Percentiles rank a stretch among this genome's conserved stretches.
Evolutionary conservation across 2,797 vertebrate species (phyloP).

Genomic region (Pipistrellus pygmaeus): DNA sequence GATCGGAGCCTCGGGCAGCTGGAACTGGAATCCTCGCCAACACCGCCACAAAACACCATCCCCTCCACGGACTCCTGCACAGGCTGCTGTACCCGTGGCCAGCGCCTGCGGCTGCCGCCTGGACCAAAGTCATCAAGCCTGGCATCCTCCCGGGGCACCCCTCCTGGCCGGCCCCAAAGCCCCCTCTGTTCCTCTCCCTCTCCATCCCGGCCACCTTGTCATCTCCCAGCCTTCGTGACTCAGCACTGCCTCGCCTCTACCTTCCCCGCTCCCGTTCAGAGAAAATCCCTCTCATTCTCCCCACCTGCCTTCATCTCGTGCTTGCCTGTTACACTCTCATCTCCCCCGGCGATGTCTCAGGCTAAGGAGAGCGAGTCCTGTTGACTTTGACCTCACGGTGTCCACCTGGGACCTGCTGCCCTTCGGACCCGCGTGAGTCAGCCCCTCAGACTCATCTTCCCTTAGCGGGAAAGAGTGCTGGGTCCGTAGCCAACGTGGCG

Average conservation of each 20-base stretch:
- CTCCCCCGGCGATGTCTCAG: background rate
- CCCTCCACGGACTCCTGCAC: background rate
- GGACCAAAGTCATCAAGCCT: background rate
- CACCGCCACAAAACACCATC: fast-evolving
- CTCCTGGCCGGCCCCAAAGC: background rate
- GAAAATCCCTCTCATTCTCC: background rate
- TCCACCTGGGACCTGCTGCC: background rate
- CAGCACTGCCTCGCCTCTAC: background rate
- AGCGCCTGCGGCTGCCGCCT: background rate
- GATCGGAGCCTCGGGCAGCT: background rate
- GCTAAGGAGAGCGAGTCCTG: background rate
- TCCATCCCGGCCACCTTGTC: background rate
- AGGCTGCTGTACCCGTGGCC: background rate
- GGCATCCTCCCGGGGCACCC: background rate
- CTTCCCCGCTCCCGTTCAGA: background rate
- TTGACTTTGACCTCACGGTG: background rate
- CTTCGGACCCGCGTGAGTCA: background rate
- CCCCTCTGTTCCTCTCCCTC: background rate
- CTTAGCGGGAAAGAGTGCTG: background rate
- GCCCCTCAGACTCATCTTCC: background rate
- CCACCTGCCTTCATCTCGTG: background rate
- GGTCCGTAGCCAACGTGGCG: background rate
- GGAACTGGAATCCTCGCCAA: background rate
- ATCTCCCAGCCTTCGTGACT: background rate
- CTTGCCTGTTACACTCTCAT: background rate